These are phyloP conservation scores for Diplosoma virens DNA, from an alignment of 23 tunicate species.

Conservation along the genomic window DNA sequence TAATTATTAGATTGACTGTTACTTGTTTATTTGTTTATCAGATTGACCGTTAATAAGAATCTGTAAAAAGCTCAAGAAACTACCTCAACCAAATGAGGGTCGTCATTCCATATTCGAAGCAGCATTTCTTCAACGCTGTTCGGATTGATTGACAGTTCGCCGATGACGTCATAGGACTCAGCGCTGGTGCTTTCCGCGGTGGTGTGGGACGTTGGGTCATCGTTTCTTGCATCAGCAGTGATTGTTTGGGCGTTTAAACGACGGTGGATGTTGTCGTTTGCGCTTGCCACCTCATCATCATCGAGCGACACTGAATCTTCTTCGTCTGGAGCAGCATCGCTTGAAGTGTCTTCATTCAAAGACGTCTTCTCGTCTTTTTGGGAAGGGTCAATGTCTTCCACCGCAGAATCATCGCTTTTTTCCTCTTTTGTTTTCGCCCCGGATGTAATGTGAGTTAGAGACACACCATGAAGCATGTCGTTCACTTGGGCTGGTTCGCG, in stretches of 20 bases:
- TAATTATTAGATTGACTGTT: no score
- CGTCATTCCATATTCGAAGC: constrained; percentile 69
- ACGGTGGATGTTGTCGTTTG: constrained; percentile 58
- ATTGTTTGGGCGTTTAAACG: background rate
- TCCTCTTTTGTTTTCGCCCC: constrained; percentile 64
- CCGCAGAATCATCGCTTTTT: constrained; percentile 71
- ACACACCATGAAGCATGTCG: constrained; percentile 82
- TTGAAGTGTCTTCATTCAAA: background rate
- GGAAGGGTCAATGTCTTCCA: constrained; percentile 38
- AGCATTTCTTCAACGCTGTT: constrained; percentile 90
- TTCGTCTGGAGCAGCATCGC: constrained; percentile 33
- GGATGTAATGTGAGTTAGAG: constrained; percentile 67
- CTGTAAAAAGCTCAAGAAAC: no score
- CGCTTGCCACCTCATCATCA: constrained; percentile 45
- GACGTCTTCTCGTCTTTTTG: background rate
- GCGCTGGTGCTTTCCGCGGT: constrained; percentile 84
- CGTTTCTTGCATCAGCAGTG: constrained; percentile 19
- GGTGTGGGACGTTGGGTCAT: constrained; percentile 67
- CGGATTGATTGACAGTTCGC: constrained; percentile 79
- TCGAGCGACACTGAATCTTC: constrained; percentile 5
- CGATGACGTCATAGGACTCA: constrained; percentile 87
- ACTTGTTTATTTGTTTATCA: no score
- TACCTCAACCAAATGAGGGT: constrained; percentile 69
- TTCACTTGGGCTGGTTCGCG: constrained; percentile 68
- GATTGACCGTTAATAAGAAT: no score